Evolutionary conservation across 2,797 vertebrate species (phyloP), one percentile per base, ranked within the genome.

Genomic region (Myotis vivesi): DNA sequence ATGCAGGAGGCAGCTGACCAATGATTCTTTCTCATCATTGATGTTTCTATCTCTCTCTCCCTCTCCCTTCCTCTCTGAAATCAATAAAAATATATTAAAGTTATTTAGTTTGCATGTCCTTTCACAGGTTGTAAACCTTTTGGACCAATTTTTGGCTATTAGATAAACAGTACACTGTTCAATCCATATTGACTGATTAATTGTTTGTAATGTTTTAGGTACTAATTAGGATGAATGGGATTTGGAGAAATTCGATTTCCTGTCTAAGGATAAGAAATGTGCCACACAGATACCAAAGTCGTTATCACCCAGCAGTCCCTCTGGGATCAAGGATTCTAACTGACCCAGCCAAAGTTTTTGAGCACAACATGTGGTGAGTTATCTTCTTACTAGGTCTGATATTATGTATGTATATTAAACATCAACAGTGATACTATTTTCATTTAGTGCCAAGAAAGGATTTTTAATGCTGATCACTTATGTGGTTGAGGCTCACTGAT

Each of bases 261-360:
- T 97, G 62, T 96, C 68, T 98, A 97, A 98, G 95, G 77, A 97
- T 97, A 95, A 95, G 81, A 94, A 98, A 96, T 93, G 73, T 98
- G 59, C 96, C 97, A 0, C 94, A 87, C 84, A 99, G 98, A 97
- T 97, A 96, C 77, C 98, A 98, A 76, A 98, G 98, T 95, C 97
- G 87, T 77, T 94, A 77, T 92, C 98, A 98, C 96, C 99, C 99
- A 57, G 96, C 97, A 12, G 98, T 97, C 97, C 99, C 99, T n/a
- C 98, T 99, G 38, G 99, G 99, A 88, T 99, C 99, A 85, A 98
- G 99, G 87, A 98, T 99, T 97, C 99, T 99, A 96, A 99, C 98
- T 87, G 98, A 98, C 96, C 98, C 97, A 55, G 98, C 98, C 87
- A 98, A 99, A 95, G 97, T 98, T 96, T 98, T 98, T 95, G 98